Base-by-base conservation (phyloP, 2,113 vertebrate species). In the Sialia sialis region DNA sequence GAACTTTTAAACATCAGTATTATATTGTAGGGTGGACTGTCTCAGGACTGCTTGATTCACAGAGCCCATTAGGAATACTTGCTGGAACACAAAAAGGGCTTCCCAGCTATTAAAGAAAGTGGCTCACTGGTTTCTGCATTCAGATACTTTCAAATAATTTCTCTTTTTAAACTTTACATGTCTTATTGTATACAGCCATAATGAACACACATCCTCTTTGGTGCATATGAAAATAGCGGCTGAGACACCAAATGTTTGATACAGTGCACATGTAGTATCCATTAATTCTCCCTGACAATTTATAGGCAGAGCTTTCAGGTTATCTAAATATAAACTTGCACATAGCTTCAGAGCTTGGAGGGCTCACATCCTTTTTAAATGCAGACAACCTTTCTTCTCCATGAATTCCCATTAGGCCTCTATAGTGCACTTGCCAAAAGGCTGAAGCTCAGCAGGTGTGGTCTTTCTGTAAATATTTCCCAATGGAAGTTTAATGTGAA, bases 211-310 rank as follows among this genome's bases (percentile, higher is more conserved):
- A 23, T 87, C 60, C 13, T 43, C 60, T 91, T 96, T 58, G 87
- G 60, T 94, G 74, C 90, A 63, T 90, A 84, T 93, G 75, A 95
- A 96, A 96, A 94, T 82, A 91, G 25, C 85, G 72, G 52, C 95
- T 89, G 89, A 95, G 64, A 95, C 69, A 96, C 32, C 32, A 51
- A 44, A 89, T 6, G 32, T 89, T 95, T 95, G 87, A 96, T 94
- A 84, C 68, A 82, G 17, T 84, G 77, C 32, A 75, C 68, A 78
- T 89, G 74, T 55, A 84, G 66, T 72, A 72, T 46, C 46, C 59
- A 88, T 89, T 90, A 92, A 75, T 83, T 93, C 84, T 94, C 44
- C 48, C 41, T 79, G 80, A 81, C 64, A 70, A 88, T 94, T 92
- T 85, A 69, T 79, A 92, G 73, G 87, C 87, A 84, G 80, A 83